These are phyloP conservation scores for Accipiter virgatus DNA, from an alignment of 2,113 vertebrate genomes.

Conservation along the genomic window DNA sequence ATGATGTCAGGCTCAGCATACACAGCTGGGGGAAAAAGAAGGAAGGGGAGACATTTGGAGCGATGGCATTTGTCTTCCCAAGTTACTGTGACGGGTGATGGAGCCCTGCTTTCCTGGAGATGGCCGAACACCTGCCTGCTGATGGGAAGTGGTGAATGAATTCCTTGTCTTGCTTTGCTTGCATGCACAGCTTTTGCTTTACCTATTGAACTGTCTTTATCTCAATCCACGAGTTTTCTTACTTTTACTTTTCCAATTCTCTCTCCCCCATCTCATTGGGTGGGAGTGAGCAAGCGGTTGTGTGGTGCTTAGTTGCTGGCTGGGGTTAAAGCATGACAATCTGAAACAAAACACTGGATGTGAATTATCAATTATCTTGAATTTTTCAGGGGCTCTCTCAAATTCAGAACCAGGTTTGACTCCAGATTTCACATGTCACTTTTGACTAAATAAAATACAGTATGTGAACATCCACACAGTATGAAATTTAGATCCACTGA, in stretches of 20 bases:
- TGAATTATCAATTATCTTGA: background rate
- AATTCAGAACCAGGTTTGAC: background rate
- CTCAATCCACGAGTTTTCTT: background rate
- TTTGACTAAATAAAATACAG: background rate
- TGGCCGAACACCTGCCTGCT: background rate
- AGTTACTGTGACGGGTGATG: rapidly evolving
- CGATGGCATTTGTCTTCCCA: background rate
- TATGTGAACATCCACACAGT: background rate
- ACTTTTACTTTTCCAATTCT: background rate
- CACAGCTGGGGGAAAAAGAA: background rate
- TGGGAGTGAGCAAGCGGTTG: background rate
- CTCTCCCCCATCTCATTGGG: no score
- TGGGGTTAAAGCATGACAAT: background rate
- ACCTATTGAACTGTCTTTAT: background rate
- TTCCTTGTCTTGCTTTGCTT: background rate
- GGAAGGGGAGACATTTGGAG: rapidly evolving
- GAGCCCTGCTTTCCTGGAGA: background rate
- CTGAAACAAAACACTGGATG: background rate
- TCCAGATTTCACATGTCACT: background rate
- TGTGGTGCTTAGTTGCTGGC: rapidly evolving
- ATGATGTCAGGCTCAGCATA: background rate
- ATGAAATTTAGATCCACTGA: background rate
- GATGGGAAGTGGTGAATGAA: rapidly evolving
- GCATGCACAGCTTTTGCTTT: rapidly evolving
- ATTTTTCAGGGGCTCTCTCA: background rate